Evolutionary conservation across 2,797 vertebrate genomes (phyloP).

Genomic region (Urosaurus nigricauda): DNA sequence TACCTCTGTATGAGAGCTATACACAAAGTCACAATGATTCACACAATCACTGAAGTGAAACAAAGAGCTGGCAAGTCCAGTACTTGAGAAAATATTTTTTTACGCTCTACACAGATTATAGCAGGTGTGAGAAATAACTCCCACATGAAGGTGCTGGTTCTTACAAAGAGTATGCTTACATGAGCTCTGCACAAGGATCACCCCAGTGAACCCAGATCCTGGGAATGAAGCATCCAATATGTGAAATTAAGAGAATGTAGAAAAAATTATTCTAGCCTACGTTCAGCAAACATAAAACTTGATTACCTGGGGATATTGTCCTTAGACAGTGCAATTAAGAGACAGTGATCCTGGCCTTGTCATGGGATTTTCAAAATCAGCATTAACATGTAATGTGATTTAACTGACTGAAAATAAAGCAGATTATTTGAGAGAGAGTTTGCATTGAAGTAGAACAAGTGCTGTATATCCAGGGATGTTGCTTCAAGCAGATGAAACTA

Average conservation of each 20-base stretch:
- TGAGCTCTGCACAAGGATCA: neutral
- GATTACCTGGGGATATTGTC: slow-evolving; percentile 30
- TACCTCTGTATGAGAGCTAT: neutral
- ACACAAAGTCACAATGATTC: neutral
- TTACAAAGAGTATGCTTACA: neutral
- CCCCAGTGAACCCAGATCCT: neutral
- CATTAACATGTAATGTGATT: slow-evolving; percentile 47
- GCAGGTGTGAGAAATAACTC: neutral
- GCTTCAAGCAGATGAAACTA: neutral
- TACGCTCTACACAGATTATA: neutral
- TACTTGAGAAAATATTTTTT: too few species aligned
- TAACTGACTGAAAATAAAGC: slow-evolving; percentile 42
- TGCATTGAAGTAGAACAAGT: slow-evolving; percentile 2
- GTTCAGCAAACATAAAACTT: neutral
- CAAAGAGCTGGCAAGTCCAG: neutral
- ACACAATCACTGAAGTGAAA: neutral
- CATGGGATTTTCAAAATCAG: slow-evolving; percentile 45
- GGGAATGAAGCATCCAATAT: neutral
- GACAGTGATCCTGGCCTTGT: neutral
- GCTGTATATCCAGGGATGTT: neutral
- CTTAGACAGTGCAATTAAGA: slow-evolving; percentile 31
- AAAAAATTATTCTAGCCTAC: neutral
- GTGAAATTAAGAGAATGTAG: neutral
- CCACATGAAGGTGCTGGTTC: neutral
- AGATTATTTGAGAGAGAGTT: slow-evolving; percentile 23